Base-by-base conservation (phyloP, 2,888 invertebrate species). In the Hemistola chrysoprasaria region DNA sequence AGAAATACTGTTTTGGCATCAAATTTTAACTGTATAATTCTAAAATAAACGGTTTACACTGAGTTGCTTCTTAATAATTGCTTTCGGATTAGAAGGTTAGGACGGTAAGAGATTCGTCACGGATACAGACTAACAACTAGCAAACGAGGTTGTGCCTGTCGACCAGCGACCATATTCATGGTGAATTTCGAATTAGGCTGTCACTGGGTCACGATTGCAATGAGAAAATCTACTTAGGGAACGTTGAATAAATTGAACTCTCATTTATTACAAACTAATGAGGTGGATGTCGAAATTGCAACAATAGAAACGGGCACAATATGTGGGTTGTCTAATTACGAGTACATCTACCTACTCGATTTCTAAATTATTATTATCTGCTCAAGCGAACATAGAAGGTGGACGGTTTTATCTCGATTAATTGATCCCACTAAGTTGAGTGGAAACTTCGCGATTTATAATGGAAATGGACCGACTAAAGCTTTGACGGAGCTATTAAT, bases 61-160 rank as follows among this genome's bases (percentile, higher is more conserved):
- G n/a, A n/a, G n/a, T n/a, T n/a, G n/a, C n/a, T n/a, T 16, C 16
- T 16, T 3, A 16, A 16, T 16, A 16, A 16, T 2, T 16, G 4
- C 16, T 27, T 27, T 9, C 6, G 10, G 29, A 30, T 38, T 27
- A 9, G 33, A 26, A 25, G 22, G 31, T 11, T 25, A 16, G 52
- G 57, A 65, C 56, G 62, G 50, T 55, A 50, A 53, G 55, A 37
- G 49, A 66, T 70, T 64, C 50, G 62, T 53, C 39, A 55, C 60
- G 64, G 62, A 61, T 56, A 50, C 56, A 51, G 32, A 37, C 34
- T 39, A 40, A 27, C 10, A n/a, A 35, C 40, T 34, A 39, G 47
- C 39, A 53, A 64, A 61, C 45, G 57, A 53, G 55, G 53, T 58
- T 60, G 50, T 46, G 56, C 37, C 16, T 16, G 16, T 16, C 42